Evolutionary conservation across 2,113 vertebrate genomes (phyloP).

Genomic region (Hemicordylus capensis): DNA sequence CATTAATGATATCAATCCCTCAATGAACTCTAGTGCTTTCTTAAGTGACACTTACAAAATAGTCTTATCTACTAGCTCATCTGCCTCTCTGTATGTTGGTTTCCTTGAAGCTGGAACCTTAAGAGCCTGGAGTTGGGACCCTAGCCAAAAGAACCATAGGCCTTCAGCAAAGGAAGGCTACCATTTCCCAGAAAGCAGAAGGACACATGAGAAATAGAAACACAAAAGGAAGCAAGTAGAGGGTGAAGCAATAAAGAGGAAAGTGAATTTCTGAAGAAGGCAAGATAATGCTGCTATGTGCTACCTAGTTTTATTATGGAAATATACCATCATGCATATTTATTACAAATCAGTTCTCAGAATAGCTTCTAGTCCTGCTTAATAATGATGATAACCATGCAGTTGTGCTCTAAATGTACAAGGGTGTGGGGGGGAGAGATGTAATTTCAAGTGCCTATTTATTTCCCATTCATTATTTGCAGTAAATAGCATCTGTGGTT

Average conservation of each 20-base stretch:
- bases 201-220: not conserved
- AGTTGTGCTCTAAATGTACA: not conserved
- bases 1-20: not conserved
- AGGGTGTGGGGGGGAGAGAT: not conserved
- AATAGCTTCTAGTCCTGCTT: not conserved
- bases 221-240: not conserved
- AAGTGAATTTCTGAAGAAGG: not conserved
- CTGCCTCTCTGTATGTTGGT: too few relatives aligned
- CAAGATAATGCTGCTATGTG: not conserved
- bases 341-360: not conserved
- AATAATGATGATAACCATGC: not conserved
- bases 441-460: conserved; percentile 15
- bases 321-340: not conserved
- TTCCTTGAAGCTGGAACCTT: not conserved
- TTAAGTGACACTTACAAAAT: not conserved
- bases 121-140: not conserved
- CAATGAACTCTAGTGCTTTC: not conserved
- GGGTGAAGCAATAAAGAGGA: not conserved
- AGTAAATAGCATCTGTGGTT: conserved; percentile 7
- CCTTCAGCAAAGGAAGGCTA: not conserved
- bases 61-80: not conserved
- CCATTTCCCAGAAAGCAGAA: not conserved
- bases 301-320: not conserved
- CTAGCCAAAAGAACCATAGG: too few relatives aligned
- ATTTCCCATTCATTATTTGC: conserved; percentile 32